These are phyloP conservation scores for Squalus acanthias DNA, from an alignment of 2,797 vertebrate genomes.

Conservation along the genomic window DNA sequence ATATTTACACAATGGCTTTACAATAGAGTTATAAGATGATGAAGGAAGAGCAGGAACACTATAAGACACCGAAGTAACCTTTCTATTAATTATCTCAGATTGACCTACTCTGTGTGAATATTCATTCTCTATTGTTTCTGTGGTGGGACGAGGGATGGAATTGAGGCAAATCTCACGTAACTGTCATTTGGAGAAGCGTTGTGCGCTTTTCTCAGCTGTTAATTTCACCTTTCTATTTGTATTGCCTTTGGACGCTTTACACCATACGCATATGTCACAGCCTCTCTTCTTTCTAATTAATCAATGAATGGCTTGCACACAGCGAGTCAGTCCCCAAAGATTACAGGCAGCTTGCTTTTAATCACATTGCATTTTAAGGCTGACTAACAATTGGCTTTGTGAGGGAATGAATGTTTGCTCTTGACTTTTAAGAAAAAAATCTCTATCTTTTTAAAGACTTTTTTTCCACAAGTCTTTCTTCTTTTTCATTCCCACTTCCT, in stretches of 20 bases:
- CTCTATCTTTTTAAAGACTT: neutral
- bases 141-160: neutral
- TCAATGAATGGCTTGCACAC: neutral
- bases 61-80: neutral
- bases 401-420: neutral
- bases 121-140: neutral
- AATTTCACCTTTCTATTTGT: slow-evolving; percentile 5
- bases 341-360: neutral
- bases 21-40: neutral
- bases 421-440: neutral
- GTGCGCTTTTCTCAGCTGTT: neutral
- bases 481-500: neutral
- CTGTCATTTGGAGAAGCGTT: neutral
- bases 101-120: neutral
- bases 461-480: neutral
- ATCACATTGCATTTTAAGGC: neutral
- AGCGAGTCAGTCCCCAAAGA: neutral
- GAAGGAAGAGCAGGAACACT: neutral
- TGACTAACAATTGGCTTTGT: neutral
- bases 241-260: neutral
- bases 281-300: slow-evolving; percentile 13
- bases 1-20: neutral
- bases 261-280: neutral
- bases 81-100: neutral
- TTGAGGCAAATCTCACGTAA: neutral